These are phyloP conservation scores for Pardalotus punctatus DNA, from an alignment of 2,113 vertebrate genomes.

Conservation along the genomic window DNA sequence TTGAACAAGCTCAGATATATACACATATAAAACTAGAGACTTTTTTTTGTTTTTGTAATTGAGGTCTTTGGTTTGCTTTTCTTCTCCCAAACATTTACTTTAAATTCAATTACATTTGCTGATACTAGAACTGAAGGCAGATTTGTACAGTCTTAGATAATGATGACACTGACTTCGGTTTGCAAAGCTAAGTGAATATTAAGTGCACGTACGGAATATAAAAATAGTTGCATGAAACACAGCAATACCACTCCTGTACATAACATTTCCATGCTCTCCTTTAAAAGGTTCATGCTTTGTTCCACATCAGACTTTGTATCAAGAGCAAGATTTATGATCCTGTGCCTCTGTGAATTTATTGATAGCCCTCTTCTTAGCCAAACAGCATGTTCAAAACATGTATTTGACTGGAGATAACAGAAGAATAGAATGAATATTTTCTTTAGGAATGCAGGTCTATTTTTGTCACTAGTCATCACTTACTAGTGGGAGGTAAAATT, in stretches of 20 bases:
- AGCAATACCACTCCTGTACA: neutral
- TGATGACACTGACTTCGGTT: neutral
- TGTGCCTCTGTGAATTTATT: neutral
- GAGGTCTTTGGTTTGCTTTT: neutral
- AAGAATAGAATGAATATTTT: neutral
- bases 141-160: neutral
- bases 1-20: neutral
- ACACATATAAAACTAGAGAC: neutral
- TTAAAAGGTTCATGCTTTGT: neutral
- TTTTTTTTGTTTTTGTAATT: neutral
- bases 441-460: neutral
- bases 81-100: constrained; percentile 30
- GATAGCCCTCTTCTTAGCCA: neutral
- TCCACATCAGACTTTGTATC: neutral
- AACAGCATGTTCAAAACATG: neutral
- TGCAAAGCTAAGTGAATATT: constrained; percentile 13
- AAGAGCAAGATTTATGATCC: neutral
- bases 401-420: neutral
- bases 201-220: neutral
- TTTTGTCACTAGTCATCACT: neutral
- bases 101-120: constrained; percentile 16
- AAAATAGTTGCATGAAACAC: neutral
- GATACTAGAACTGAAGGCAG: neutral
- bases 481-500: neutral
- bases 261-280: neutral